Percentiles rank a stretch among this genome's conserved stretches.
These are phyloP conservation scores for Erebia epiphron DNA, from an alignment of 2,888 invertebrate genomes.

Conservation along the genomic window DNA sequence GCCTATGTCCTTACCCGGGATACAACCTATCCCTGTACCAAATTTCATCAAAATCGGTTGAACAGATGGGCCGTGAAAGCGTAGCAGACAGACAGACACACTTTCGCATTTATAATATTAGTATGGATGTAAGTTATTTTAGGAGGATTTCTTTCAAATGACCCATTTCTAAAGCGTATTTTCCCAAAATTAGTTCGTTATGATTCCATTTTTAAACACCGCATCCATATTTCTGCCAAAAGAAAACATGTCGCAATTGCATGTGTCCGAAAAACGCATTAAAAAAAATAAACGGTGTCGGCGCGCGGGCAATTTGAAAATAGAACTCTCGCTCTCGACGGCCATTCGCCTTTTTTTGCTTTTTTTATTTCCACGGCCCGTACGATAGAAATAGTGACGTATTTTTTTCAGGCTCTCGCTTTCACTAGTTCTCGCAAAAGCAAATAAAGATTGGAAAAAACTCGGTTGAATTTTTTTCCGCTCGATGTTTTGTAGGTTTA, in stretches of 20 bases:
- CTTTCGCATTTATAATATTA: too few relatives aligned
- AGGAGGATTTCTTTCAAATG: neutral
- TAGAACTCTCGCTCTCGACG: conserved; percentile 75
- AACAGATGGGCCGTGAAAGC: too few relatives aligned
- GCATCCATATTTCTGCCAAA: conserved; percentile 3
- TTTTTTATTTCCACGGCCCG: conserved; percentile 63
- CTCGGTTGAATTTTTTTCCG: conserved; percentile 65
- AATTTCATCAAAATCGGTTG: too few relatives aligned
- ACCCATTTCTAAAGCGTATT: conserved; percentile 6
- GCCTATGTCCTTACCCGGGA: too few relatives aligned
- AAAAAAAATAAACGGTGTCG: conserved; percentile 55
- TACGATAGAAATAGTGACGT: conserved; percentile 80
- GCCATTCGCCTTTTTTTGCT: conserved; percentile 60
- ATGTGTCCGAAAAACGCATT: conserved; percentile 51
- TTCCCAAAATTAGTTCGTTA: neutral
- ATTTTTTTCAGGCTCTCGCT: conserved; percentile 72
- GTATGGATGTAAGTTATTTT: neutral
- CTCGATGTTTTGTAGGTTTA: conserved; percentile 64
- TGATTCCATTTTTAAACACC: conserved; percentile 1
- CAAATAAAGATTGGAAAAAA: conserved; percentile 78
- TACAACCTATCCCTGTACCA: too few relatives aligned
- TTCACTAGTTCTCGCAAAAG: conserved; percentile 74
- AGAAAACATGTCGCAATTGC: conserved; percentile 34
- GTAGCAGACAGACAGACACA: too few relatives aligned
- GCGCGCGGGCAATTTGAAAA: conserved; percentile 70